phyloP scores from a whole-genome alignment of 2,888 invertebrate species.

The Mimachlamys varia region DNA sequence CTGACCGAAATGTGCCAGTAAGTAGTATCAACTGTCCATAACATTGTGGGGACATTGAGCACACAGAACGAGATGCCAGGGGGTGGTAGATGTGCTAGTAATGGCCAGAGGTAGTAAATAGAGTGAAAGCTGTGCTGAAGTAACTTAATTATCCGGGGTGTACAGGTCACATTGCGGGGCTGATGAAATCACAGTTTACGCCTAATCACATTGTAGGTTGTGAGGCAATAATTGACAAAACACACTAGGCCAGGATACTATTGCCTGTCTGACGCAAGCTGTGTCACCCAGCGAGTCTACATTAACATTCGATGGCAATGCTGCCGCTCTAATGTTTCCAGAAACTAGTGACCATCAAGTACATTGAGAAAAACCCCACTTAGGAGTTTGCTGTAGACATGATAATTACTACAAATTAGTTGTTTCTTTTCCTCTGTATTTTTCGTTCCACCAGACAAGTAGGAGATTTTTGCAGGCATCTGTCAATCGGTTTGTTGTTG shows the following conservation, averaged over 20 bases:
- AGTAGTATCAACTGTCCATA: not conserved
- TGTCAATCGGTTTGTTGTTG: not conserved
- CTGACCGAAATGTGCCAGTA: not conserved
- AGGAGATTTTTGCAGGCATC: not conserved
- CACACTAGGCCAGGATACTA: not conserved
- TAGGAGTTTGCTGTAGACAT: conserved; percentile 1
- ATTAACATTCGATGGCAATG: not conserved
- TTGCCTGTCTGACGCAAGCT: not conserved
- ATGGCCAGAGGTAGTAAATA: not conserved
- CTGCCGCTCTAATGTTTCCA: not conserved
- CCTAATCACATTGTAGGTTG: not conserved
- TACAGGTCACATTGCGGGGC: not conserved
- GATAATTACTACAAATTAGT: conserved; percentile 21
- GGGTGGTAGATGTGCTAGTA: not conserved
- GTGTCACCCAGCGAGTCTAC: conserved; percentile 5
- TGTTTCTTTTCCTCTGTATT: not conserved
- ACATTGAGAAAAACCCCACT: not conserved
- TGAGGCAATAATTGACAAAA: conserved; percentile 13
- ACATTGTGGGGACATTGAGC: not conserved
- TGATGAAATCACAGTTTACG: not conserved
- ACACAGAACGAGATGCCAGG: not conserved
- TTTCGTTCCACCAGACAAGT: not conserved
- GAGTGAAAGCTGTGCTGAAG: not conserved
- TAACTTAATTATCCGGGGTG: not conserved
- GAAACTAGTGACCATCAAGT: not conserved